Base-by-base conservation (phyloP, 1,140 invertebrate species). In the Meloidogyne hapla region DNA sequence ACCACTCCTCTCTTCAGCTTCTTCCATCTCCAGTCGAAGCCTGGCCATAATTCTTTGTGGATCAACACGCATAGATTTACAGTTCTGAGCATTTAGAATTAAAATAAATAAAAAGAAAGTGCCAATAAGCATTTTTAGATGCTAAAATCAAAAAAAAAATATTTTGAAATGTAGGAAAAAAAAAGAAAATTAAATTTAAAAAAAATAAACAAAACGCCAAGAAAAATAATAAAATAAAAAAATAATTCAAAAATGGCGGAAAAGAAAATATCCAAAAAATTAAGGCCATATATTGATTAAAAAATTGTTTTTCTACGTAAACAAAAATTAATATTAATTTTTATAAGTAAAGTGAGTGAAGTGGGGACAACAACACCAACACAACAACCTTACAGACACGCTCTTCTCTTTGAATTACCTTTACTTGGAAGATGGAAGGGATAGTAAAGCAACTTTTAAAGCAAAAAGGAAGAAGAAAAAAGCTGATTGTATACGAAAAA, bases 21-120 rank as follows among this genome's bases (percentile, higher is more conserved):
- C 61, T 65, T 85, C 77, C 28, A 66, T 65, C 40, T 84, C 83
- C 56, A 87, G 84, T 56, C 79, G 64, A 10, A 84, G 71, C 18
- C 84, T 68, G 18, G 84, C 83, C 5, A 86, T 86, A 40, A 85
- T 85, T 67, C 84, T 48, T 76, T 85, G 83, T 8, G 85, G 84
- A 77, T 87, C 78, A 12, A 85, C 25, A 25, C 71, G 71, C 84
- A 85, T 85, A 21, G 48, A 9, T 23, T 25, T 56, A 56, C 18
- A 21, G 56, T 23, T 21, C 13, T 56, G 69, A 70, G 13, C 8
- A 33, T 33, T 33, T 33, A 33, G 2, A 28, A 70, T 21, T 26
- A 70, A 21, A 26, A 40, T 40, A 42, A 69, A 12, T 25, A 64
- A 28, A 56, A 56, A 56, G 18, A 56, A n/a, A n/a, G 18, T n/a